Conservation (phyloP, 2,888 invertebrate species). For the Pseudococcus jackbeardsleyi region DNA sequence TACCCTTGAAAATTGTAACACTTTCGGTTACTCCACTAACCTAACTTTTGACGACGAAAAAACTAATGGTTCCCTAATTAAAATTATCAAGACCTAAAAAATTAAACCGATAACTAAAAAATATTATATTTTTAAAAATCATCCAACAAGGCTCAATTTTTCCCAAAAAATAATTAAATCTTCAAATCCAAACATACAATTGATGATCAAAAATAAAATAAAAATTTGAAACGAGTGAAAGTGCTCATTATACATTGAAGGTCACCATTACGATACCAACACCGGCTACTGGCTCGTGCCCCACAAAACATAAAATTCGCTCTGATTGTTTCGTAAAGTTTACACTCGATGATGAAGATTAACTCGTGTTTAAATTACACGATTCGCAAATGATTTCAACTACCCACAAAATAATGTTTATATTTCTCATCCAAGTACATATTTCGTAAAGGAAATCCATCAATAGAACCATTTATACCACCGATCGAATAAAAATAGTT, state of each 20-base stretch:
- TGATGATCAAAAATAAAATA: not conserved
- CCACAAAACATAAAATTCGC: slow-evolving; percentile 33
- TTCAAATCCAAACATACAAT: not conserved
- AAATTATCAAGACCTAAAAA: too few species aligned
- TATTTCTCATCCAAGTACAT: not conserved
- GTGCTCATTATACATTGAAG: not conserved
- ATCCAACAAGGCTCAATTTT: too few species aligned
- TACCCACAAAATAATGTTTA: not conserved
- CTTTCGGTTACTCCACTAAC: too few species aligned
- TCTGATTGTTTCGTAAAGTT: slow-evolving; percentile 26
- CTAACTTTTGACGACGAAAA: too few species aligned
- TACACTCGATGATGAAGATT: not conserved
- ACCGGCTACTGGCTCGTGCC: not conserved
- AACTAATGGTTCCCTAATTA: too few species aligned
- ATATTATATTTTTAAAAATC: too few species aligned
- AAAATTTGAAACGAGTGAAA: slow-evolving; percentile 24
- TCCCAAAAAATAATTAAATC: not conserved
- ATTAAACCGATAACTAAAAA: too few species aligned
- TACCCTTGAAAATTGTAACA: not conserved
- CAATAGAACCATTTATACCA: too few species aligned
- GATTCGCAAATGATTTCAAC: not conserved
- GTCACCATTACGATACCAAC: not conserved
- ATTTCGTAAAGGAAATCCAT: not conserved
- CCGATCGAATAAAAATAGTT: not conserved
- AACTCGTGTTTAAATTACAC: not conserved